A percentile compares a stretch with the other conserved stretches of the same genome.
phyloP scores from a whole-genome alignment of 1,140 invertebrate genomes.

The Lasioglossum albipes region DNA sequence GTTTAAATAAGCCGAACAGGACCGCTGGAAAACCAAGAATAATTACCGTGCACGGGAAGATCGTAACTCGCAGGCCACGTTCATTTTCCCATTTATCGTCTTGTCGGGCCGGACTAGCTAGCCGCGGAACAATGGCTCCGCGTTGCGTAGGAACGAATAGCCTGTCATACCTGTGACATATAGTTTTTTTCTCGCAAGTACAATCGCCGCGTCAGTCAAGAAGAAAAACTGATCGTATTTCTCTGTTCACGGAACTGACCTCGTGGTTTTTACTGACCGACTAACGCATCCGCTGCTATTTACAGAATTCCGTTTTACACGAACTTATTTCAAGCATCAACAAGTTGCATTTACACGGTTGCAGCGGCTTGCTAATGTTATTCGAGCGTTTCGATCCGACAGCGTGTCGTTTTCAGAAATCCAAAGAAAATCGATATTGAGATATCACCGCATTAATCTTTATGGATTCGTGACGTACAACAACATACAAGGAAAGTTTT shows the following conservation, averaged over 20 bases:
- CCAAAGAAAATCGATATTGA: too few relatives aligned
- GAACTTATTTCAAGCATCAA: neutral
- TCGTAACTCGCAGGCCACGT: conserved; percentile 33
- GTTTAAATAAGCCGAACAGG: neutral
- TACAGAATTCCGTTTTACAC: neutral
- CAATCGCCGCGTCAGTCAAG: conserved; percentile 41
- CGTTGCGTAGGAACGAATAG: conserved; percentile 49
- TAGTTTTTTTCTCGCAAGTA: conserved; percentile 40
- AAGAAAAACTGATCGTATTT: conserved; percentile 54
- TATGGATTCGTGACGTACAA: too few relatives aligned
- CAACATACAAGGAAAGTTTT: too few relatives aligned
- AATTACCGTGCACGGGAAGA: conserved; percentile 33
- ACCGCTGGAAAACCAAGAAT: conserved; percentile 35
- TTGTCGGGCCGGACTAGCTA: conserved; percentile 22
- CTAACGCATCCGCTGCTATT: neutral
- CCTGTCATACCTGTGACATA: conserved; percentile 53
- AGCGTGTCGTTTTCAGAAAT: too few relatives aligned
- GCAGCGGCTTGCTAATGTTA: too few relatives aligned
- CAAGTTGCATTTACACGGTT: too few relatives aligned
- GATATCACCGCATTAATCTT: too few relatives aligned
- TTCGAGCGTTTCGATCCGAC: too few relatives aligned
- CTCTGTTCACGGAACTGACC: conserved; percentile 23
- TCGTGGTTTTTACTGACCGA: conserved; percentile 5
- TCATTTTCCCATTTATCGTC: conserved; percentile 44
- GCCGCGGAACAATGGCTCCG: conserved; percentile 20